Base-by-base conservation (phyloP, 2,888 invertebrate species). In the Chrysolina americana region DNA sequence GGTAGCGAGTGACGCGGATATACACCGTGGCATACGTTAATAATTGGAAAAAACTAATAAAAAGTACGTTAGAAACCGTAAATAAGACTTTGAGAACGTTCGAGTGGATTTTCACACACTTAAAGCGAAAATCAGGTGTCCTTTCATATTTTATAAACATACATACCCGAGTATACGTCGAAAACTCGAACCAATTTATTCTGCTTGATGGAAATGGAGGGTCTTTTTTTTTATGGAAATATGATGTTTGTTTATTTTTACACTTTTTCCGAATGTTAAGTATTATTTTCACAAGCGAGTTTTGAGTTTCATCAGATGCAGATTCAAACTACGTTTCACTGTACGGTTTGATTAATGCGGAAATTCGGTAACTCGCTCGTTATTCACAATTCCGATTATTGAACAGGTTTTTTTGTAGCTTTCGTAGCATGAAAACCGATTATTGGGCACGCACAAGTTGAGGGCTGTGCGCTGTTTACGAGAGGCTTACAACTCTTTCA, bases 41-140 rank as follows among this genome's bases (percentile, higher is more conserved):
- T 59, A 59, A 59, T 59, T 59, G 59, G 59, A 59, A 59, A 59
- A 59, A 59, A 36, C 59, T 59, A 59, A 59, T 59, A 59, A 59
- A 59, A 59, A 36, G 3, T 15, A 28, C 36, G n/a, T 23, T 36
- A 59, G 36, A 23, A 59, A 36, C 28, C 59, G 36, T 59, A 59
- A 59, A 59, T 59, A 59, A 59, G 59, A 28, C 36, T 59, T 36
- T 6, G 59, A 59, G 28, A 28, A n/a, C 23, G 59, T 59, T 59
- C 36, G n/a, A 28, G 36, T 17, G 50, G 36, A 19, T 23, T 66
- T 50, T 50, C 15, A 50, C 50, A 17, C 36, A 19, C 65, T 15
- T 48, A 11, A 65, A 65, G 65, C 50, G 19, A 66, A 66, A 66
- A 66, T 53, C 41, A n/a, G 66, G 41, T 23, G 48, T 50, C 28